Conservation (phyloP, 2,113 vertebrate species). For the Scomber japonicus region DNA sequence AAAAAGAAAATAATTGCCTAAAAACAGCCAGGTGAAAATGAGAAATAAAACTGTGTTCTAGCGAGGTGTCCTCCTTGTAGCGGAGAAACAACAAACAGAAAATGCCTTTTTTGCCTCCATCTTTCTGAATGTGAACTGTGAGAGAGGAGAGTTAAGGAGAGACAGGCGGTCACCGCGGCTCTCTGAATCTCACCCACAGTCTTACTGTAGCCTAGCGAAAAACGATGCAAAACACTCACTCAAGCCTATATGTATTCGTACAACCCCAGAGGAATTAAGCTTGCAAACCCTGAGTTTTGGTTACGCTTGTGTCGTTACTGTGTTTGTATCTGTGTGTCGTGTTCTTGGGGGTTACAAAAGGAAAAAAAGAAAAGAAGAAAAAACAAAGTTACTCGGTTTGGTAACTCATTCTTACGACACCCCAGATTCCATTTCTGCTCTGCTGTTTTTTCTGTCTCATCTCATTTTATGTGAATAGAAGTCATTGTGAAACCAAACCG, state of each 20-base stretch:
- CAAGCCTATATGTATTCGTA: slow-evolving; percentile 74
- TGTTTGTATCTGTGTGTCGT: slow-evolving; percentile 55
- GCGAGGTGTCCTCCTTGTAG: slow-evolving; percentile 73
- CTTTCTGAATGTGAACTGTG: slow-evolving; percentile 82
- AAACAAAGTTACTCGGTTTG: background rate
- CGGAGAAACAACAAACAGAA: slow-evolving; percentile 75
- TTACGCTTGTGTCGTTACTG: slow-evolving; percentile 57
- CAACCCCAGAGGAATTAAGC: slow-evolving; percentile 58
- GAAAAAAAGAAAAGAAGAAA: slow-evolving; percentile 24
- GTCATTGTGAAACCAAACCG: slow-evolving; percentile 65
- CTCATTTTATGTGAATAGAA: slow-evolving; percentile 31
- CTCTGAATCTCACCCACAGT: slow-evolving; percentile 78
- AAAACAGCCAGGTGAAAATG: slow-evolving; percentile 67
- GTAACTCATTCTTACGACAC: slow-evolving; percentile 5
- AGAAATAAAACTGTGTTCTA: slow-evolving; percentile 58
- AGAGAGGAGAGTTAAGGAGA: slow-evolving; percentile 66
- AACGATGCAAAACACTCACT: slow-evolving; percentile 81
- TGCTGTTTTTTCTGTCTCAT: slow-evolving; percentile 30
- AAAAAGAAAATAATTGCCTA: slow-evolving; percentile 68
- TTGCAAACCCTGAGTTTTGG: slow-evolving; percentile 25
- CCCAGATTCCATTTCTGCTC: slow-evolving; percentile 33
- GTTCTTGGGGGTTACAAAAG: slow-evolving; percentile 62
- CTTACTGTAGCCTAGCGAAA: slow-evolving; percentile 82
- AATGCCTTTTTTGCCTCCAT: slow-evolving; percentile 79
- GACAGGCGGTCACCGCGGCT: slow-evolving; percentile 39